Percentiles rank a stretch among this genome's conserved stretches.
These are phyloP conservation scores for Cistogaster globosa DNA, from an alignment of 2,888 invertebrate species.

Conservation along the genomic window DNA sequence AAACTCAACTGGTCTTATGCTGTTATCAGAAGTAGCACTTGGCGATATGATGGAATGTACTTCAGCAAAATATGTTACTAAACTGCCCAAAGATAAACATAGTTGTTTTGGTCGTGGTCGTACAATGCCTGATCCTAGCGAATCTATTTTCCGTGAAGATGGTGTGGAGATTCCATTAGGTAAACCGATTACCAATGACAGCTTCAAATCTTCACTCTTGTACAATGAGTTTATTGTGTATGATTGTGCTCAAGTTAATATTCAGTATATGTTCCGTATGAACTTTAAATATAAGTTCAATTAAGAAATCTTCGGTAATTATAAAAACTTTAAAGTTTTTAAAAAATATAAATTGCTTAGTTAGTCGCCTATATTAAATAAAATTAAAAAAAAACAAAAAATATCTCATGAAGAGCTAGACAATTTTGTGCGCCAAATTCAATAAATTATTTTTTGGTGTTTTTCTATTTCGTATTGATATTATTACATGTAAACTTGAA, in stretches of 20 bases:
- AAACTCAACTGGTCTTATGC: slow-evolving; percentile 91
- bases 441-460: too few relatives aligned
- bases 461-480: too few relatives aligned
- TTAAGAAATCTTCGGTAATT: background rate
- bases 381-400: too few relatives aligned
- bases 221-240: slow-evolving; percentile 99
- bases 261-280: slow-evolving; percentile 93
- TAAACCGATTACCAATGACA: slow-evolving; percentile 84
- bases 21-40: slow-evolving; percentile 97
- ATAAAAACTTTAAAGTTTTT: too few relatives aligned
- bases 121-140: slow-evolving; percentile 91
- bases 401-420: too few relatives aligned
- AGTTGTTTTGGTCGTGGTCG: slow-evolving; percentile 94
- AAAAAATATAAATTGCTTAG: too few relatives aligned
- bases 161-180: slow-evolving; percentile 92
- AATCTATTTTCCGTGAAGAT: slow-evolving; percentile 84
- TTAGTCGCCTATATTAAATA: too few relatives aligned
- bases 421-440: too few relatives aligned
- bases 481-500: too few relatives aligned
- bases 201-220: slow-evolving; percentile 85
- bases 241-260: slow-evolving; percentile 96
- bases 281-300: slow-evolving; percentile 89
- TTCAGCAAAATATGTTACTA: slow-evolving; percentile 88
- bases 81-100: slow-evolving; percentile 92
- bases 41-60: slow-evolving; percentile 94